Conservation (phyloP, 1,140 invertebrate species). For the Adoxophyes honmai region DNA sequence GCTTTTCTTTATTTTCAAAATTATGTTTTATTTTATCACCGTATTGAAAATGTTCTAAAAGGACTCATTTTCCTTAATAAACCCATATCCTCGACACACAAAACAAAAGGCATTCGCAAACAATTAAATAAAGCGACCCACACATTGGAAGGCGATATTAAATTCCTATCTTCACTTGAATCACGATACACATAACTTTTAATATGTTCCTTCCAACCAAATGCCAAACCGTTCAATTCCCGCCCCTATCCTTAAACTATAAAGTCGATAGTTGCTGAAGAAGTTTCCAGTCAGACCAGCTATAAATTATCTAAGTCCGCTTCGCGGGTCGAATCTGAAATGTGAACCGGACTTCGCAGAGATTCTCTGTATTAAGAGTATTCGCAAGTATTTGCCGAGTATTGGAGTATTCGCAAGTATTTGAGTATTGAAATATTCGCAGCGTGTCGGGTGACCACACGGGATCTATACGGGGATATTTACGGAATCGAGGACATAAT, state of each 20-base stretch:
- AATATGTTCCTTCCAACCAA: slow-evolving; percentile 7
- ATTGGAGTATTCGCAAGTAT: too few relatives aligned
- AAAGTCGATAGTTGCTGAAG: not conserved
- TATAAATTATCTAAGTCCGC: slow-evolving; percentile 78
- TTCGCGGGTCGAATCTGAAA: slow-evolving; percentile 54
- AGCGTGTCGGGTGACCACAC: too few relatives aligned
- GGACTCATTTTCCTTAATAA: too few relatives aligned
- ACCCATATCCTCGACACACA: not conserved
- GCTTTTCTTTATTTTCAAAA: too few relatives aligned
- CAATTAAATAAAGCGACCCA: slow-evolving; percentile 31
- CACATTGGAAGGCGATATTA: slow-evolving; percentile 42
- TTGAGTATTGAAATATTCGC: too few relatives aligned
- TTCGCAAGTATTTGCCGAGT: too few relatives aligned
- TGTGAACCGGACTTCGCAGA: slow-evolving; percentile 55
- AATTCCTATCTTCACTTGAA: slow-evolving; percentile 50
- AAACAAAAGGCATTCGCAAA: slow-evolving; percentile 9
- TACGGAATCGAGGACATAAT: too few relatives aligned
- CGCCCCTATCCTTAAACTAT: not conserved
- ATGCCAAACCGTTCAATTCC: not conserved
- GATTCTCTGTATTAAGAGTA: slow-evolving; percentile 68
- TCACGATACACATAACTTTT: slow-evolving; percentile 58
- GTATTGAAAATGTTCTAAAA: too few relatives aligned
- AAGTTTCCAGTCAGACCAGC: slow-evolving; percentile 36
- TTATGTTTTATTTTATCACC: too few relatives aligned
- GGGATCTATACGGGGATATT: too few relatives aligned